phyloP scores from a whole-genome alignment of 2,797 vertebrate species.

The Remorina albescens region DNA sequence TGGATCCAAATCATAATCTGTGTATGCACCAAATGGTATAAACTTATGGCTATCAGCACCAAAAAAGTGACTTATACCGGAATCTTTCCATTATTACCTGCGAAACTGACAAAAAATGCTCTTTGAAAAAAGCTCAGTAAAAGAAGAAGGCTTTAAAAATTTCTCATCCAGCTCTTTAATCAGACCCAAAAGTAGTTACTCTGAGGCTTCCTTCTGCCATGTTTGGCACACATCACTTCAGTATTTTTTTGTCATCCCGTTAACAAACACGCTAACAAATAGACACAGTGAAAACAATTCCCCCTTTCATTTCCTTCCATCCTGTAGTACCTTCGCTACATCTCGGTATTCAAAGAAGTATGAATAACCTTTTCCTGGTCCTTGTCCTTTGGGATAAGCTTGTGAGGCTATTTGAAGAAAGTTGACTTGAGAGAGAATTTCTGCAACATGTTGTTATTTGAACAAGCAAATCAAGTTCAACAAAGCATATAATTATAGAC shows the following conservation, averaged over 20 bases:
- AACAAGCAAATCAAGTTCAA: not conserved
- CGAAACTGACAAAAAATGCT: not conserved
- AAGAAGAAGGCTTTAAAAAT: too few species aligned
- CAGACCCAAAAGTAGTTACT: too few species aligned
- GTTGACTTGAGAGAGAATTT: constrained; percentile 7
- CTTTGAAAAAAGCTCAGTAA: not conserved
- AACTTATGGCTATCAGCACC: not conserved
- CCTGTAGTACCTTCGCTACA: not conserved
- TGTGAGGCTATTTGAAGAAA: not conserved
- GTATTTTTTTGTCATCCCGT: too few species aligned
- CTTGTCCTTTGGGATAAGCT: not conserved
- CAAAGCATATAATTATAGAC: not conserved
- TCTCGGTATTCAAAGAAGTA: too few species aligned
- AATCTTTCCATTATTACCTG: too few species aligned
- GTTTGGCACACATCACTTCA: not conserved
- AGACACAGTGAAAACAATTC: too few species aligned
- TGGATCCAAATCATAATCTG: not conserved
- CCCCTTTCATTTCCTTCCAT: too few species aligned
- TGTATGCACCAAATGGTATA: too few species aligned
- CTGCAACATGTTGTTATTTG: constrained; percentile 10
- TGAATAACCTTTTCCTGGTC: too few species aligned
- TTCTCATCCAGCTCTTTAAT: too few species aligned
- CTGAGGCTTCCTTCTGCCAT: too few species aligned
- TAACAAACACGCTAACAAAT: too few species aligned
- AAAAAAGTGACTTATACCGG: not conserved